Base-by-base conservation (phyloP, 2,888 invertebrate species). In the Drepana falcataria region DNA sequence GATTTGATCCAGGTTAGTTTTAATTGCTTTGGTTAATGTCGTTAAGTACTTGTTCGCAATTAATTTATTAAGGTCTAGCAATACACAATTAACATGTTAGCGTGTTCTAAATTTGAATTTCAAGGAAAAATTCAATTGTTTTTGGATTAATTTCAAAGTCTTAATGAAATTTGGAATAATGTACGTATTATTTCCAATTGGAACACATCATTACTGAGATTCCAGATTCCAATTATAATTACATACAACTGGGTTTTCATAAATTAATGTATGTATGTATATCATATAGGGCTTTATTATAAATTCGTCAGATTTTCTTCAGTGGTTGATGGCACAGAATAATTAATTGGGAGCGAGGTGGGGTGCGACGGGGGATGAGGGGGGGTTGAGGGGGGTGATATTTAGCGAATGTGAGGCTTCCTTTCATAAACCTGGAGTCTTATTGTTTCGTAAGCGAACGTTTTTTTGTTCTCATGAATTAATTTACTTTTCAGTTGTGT, bases 381-480 rank as follows among this genome's bases (percentile, higher is more conserved):
- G 35, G 35, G 47, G 21, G 35, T 35, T 21, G 21, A 21, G 44
- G n/a, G 44, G 44, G 48, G 34, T 52, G 44, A 35, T 47, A 71
- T 71, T 66, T 72, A 65, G 56, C 55, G 52, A 59, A 81, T 75
- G 75, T 76, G 75, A 77, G 81, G 79, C 69, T 83, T 83, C 81
- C 79, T 79, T 77, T 76, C 75, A 75, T 67, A 73, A 68, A 75
- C 73, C 71, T 75, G 70, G 59, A 65, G 72, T 72, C 77, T 78
- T 78, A 81, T 82, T 84, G 82, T 81, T 77, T 75, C 69, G 66
- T 64, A 64, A 66, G 69, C 66, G 64, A 58, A 67, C 71, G 74
- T 86, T 86, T 83, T 83, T 84, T 79, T 79, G 79, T 81, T 69
- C 79, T 71, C 67, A 66, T 74, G 78, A 81, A 83, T 81, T 83